Evolutionary conservation across 1,140 invertebrate genomes (phyloP).

Genomic region (Drosophila triauraria): DNA sequence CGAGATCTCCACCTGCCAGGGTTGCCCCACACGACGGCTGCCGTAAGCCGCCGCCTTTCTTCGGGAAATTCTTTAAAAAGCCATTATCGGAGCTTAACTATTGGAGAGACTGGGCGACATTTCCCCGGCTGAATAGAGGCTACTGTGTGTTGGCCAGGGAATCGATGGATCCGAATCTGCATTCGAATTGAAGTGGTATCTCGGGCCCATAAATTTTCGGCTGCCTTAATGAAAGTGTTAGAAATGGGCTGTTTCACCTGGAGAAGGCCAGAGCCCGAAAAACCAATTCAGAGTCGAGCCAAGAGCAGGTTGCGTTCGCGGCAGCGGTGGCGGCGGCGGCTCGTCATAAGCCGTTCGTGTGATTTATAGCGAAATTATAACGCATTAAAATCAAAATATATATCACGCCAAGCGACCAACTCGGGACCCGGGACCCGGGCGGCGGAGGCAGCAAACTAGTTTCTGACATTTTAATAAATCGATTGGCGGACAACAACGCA

Average conservation of each 20-base stretch:
- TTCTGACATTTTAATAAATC: slow-evolving; percentile 83
- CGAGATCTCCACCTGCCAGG: slow-evolving; percentile 4
- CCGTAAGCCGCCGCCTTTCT: slow-evolving; percentile 41
- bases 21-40: slow-evolving; percentile 63
- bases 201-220: slow-evolving; percentile 65
- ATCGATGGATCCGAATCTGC: slow-evolving; percentile 48
- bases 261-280: slow-evolving; percentile 14
- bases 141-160: slow-evolving; percentile 51
- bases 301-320: slow-evolving; percentile 31
- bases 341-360: slow-evolving; percentile 71
- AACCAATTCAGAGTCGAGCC: slow-evolving; percentile 26
- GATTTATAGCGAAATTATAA: slow-evolving; percentile 84
- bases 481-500: slow-evolving; percentile 66
- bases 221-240: slow-evolving; percentile 68
- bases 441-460: slow-evolving; percentile 65
- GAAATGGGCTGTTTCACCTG: slow-evolving; percentile 58
- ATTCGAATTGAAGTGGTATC: slow-evolving; percentile 75
- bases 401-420: slow-evolving; percentile 45
- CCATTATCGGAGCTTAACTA: slow-evolving; percentile 76
- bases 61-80: slow-evolving; percentile 77
- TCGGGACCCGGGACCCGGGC: slow-evolving; percentile 3
- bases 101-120: slow-evolving; percentile 49
- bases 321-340: slow-evolving; percentile 43
- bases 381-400: slow-evolving; percentile 82
- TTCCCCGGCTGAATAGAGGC: slow-evolving; percentile 52